A percentile compares a stretch with the other conserved stretches of the same genome.
phyloP scores from a whole-genome alignment of 2,113 vertebrate genomes.

The Hippopotamus amphibius region DNA sequence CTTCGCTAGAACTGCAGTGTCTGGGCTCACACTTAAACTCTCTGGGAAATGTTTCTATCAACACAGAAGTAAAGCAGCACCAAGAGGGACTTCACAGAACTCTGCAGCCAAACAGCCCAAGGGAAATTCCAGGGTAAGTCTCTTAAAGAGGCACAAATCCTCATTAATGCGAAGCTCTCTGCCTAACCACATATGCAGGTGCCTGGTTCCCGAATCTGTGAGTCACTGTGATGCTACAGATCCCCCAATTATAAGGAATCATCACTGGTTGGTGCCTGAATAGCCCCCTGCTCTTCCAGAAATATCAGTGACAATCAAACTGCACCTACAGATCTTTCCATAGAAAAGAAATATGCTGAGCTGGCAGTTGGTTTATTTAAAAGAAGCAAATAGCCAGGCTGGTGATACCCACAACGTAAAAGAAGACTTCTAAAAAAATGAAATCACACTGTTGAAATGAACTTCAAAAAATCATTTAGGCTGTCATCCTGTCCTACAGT shows the following conservation, averaged over 20 bases:
- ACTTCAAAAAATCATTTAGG: conserved; percentile 19
- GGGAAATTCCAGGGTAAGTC: neutral
- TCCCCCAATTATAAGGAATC: conserved; percentile 18
- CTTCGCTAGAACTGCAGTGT: neutral
- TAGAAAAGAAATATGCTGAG: conserved; percentile 9
- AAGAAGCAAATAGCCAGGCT: neutral
- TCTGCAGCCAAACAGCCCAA: neutral
- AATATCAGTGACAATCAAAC: neutral
- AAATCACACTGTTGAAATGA: conserved; percentile 25
- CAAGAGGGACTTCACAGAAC: neutral
- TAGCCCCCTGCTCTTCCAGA: neutral
- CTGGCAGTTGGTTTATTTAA: conserved; percentile 1
- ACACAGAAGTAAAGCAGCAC: neutral
- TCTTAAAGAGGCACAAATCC: conserved; percentile 13
- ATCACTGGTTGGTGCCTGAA: neutral
- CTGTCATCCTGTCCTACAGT: neutral
- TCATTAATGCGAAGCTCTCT: neutral
- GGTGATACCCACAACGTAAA: neutral
- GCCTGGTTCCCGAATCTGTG: neutral
- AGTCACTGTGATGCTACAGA: neutral
- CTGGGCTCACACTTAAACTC: neutral
- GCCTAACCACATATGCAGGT: neutral
- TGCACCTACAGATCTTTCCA: neutral
- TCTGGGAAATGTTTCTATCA: neutral
- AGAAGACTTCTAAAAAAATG: neutral